These are phyloP conservation scores for Cryptomyrus ogoouensis DNA, from an alignment of 2,113 vertebrate species.

Conservation along the genomic window DNA sequence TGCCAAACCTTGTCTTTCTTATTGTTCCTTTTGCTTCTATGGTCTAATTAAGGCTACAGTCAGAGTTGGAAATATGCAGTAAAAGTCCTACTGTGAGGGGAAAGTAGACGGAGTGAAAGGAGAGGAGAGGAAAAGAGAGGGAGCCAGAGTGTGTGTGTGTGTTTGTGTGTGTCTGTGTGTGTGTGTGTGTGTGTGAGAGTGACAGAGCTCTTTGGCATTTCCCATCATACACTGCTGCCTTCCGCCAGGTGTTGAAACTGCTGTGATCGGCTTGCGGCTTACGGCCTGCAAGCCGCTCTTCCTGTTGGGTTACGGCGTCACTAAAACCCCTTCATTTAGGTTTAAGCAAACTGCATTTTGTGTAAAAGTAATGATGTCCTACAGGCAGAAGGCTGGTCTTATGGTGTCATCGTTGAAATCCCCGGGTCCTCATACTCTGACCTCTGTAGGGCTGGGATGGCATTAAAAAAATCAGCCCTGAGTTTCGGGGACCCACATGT, in stretches of 20 bases:
- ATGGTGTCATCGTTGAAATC: neutral
- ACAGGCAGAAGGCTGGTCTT: neutral
- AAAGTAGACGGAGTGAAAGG: neutral
- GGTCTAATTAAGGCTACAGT: slow-evolving; percentile 41
- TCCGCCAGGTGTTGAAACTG: neutral
- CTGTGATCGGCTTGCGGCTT: neutral
- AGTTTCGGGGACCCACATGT: neutral
- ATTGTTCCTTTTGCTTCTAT: slow-evolving; percentile 28
- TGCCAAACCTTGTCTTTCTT: slow-evolving; percentile 44
- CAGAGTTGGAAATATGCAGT: slow-evolving; percentile 33
- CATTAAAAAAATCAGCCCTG: neutral
- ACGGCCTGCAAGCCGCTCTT: neutral
- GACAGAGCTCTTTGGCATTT: neutral
- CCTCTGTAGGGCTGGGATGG: neutral
- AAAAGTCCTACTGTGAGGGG: neutral
- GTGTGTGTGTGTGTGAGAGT: neutral
- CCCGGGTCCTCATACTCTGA: neutral
- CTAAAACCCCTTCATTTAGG: neutral
- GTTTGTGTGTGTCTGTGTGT: neutral
- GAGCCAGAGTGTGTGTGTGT: neutral
- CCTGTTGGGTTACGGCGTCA: neutral
- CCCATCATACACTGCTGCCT: neutral
- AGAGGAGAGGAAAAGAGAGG: neutral
- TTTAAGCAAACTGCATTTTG: neutral
- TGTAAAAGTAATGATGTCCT: neutral